Evolutionary conservation across 2,113 vertebrate genomes (phyloP).

Genomic region (Corydoras sp.): DNA sequence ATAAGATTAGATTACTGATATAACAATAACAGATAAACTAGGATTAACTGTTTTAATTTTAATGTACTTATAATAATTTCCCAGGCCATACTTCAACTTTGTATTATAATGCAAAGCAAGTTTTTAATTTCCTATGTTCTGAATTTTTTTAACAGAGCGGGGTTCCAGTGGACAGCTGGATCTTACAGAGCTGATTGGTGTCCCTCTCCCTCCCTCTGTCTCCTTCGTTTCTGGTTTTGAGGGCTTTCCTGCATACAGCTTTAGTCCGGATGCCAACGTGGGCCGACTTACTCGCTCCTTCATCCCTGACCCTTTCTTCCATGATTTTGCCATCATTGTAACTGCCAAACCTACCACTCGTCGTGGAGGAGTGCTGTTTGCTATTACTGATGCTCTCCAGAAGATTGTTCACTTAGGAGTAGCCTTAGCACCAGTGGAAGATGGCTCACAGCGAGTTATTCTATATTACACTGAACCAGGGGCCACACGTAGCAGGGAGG

Average conservation of each 20-base stretch:
- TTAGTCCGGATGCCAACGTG: constrained; percentile 79
- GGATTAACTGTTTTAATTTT: too few relatives aligned
- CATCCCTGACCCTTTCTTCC: constrained; percentile 76
- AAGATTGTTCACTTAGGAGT: constrained; percentile 83
- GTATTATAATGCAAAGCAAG: too few relatives aligned
- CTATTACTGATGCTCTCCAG: constrained; percentile 85
- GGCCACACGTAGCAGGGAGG: constrained; percentile 69
- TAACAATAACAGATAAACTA: too few relatives aligned
- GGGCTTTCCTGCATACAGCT: constrained; percentile 89
- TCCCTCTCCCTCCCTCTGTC: constrained; percentile 89
- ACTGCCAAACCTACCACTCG: constrained; percentile 73
- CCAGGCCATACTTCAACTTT: too few relatives aligned
- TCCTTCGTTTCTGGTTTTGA: constrained; percentile 88
- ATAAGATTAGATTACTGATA: too few relatives aligned
- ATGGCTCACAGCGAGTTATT: constrained; percentile 76
- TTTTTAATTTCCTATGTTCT: background rate
- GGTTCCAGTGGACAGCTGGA: constrained; percentile 71
- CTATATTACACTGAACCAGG: constrained; percentile 84
- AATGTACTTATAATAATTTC: too few relatives aligned
- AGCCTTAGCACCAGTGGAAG: constrained; percentile 74
- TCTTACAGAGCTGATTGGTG: constrained; percentile 86
- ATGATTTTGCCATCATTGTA: constrained; percentile 77
- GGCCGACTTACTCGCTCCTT: constrained; percentile 82
- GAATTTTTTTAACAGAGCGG: constrained; percentile 57
- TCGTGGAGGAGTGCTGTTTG: constrained; percentile 80